These are phyloP conservation scores for Lasioglossum baleicum DNA, from an alignment of 1,140 invertebrate species.

Conservation along the genomic window DNA sequence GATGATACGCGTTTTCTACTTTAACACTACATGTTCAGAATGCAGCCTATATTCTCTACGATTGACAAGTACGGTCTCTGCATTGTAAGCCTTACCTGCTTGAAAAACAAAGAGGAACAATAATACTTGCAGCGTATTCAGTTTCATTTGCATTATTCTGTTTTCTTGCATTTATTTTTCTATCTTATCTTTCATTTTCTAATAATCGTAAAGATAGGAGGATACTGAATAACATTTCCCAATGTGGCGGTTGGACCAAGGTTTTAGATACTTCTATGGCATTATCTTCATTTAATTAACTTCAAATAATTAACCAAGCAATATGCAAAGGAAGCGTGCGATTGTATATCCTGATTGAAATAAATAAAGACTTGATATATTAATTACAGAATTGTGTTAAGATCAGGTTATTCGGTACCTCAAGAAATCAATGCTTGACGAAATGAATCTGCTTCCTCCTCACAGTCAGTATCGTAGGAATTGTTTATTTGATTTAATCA, in stretches of 20 bases:
- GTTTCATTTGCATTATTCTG: constrained; percentile 50
- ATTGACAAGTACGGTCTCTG: constrained; percentile 5
- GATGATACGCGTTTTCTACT: not conserved
- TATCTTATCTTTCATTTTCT: not conserved
- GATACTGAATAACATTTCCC: not conserved
- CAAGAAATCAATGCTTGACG: not conserved
- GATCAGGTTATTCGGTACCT: constrained; percentile 22
- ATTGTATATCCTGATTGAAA: not conserved
- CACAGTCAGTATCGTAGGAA: not conserved
- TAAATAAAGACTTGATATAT: too few species aligned
- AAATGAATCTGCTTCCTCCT: not conserved
- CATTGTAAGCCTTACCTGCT: constrained; percentile 47
- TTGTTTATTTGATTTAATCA: not conserved
- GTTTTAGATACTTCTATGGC: too few species aligned
- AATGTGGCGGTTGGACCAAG: not conserved
- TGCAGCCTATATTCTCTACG: constrained; percentile 21
- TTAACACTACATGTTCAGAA: not conserved
- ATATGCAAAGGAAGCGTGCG: not conserved
- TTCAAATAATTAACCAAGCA: not conserved
- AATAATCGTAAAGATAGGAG: too few species aligned
- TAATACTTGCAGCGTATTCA: constrained; percentile 46
- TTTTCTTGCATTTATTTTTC: not conserved
- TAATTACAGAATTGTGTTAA: too few species aligned
- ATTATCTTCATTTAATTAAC: too few species aligned
- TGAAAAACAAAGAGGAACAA: constrained; percentile 55